Percentiles rank a stretch among this genome's conserved stretches.
These are phyloP conservation scores for Leptobrachium ailaonicum DNA, from an alignment of 2,113 vertebrate species.

Conservation along the genomic window DNA sequence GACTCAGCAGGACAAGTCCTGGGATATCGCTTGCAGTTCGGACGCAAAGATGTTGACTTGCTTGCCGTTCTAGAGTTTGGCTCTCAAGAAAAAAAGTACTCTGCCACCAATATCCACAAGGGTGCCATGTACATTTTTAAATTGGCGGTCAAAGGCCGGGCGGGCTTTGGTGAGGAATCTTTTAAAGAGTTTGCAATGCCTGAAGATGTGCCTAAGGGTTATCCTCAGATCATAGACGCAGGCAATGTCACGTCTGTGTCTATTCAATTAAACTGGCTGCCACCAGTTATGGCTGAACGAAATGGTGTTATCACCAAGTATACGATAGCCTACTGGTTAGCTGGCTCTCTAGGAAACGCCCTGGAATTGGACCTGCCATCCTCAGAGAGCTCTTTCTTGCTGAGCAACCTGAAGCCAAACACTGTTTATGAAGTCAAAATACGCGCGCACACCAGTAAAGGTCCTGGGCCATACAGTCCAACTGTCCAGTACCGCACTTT, in stretches of 20 bases:
- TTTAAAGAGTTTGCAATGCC: slow-evolving; percentile 78
- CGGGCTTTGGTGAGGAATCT: slow-evolving; percentile 89
- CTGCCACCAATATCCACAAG: slow-evolving; percentile 77
- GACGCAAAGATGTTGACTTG: slow-evolving; percentile 80
- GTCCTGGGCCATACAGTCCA: slow-evolving; percentile 96
- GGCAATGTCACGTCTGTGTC: slow-evolving; percentile 85
- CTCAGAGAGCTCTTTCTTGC: slow-evolving; percentile 79
- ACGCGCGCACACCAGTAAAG: slow-evolving; percentile 95
- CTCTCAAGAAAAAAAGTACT: slow-evolving; percentile 76
- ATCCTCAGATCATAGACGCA: slow-evolving; percentile 84
- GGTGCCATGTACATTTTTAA: slow-evolving; percentile 92
- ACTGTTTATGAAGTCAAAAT: slow-evolving; percentile 94
- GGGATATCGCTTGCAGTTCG: slow-evolving; percentile 92
- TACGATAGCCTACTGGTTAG: slow-evolving; percentile 91
- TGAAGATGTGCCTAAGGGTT: slow-evolving; percentile 85
- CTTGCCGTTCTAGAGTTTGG: slow-evolving; percentile 87
- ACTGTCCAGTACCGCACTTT: slow-evolving; percentile 94
- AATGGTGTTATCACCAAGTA: slow-evolving; percentile 90
- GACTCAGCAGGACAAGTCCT: slow-evolving; percentile 76
- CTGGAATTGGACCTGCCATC: slow-evolving; percentile 82
- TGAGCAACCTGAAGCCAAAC: slow-evolving; percentile 91
- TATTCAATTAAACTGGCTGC: slow-evolving; percentile 89
- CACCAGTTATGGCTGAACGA: slow-evolving; percentile 88
- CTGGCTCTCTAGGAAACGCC: slow-evolving; percentile 66
- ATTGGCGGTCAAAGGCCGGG: slow-evolving; percentile 86